Percentiles rank a stretch among this genome's conserved stretches.
These are phyloP conservation scores for Trachythela sp. DNA, from an alignment of 64 coral and sea anemone genomes.

Conservation along the genomic window DNA sequence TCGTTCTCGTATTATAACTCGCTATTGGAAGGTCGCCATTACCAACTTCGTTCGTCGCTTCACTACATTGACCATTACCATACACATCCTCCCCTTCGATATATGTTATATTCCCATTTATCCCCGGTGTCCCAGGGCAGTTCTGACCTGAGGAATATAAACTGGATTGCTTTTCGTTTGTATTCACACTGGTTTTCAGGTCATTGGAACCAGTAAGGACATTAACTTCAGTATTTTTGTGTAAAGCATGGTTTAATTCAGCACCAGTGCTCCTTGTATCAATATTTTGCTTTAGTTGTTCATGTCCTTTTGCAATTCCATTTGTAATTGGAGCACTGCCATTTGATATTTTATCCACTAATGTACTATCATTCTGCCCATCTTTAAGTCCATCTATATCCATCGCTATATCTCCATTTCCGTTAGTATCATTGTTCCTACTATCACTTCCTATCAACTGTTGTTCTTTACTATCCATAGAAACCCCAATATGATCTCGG, in stretches of 20 bases:
- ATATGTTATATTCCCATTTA: not conserved
- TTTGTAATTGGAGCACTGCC: not conserved
- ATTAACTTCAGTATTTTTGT: not conserved
- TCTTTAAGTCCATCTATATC: not conserved
- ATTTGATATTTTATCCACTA: not conserved
- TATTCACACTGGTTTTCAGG: not conserved
- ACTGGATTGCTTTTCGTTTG: not conserved
- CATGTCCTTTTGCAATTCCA: not conserved
- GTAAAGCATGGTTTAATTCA: not conserved
- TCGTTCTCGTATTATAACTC: not conserved
- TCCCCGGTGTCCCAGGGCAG: not conserved
- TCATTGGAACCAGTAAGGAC: not conserved
- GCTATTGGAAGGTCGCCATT: not conserved
- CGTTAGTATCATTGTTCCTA: not conserved
- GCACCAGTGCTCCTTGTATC: not conserved
- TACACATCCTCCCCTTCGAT: not conserved
- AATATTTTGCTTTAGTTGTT: not conserved
- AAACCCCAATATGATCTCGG: not conserved
- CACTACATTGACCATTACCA: not conserved
- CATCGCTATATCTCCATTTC: not conserved
- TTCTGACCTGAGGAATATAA: too few species aligned
- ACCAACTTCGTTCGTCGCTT: not conserved
- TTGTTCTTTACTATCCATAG: not conserved
- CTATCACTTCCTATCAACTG: not conserved
- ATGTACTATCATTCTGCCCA: not conserved